Conservation (phyloP, 2,113 vertebrate species). For the Chaetops frenatus region DNA sequence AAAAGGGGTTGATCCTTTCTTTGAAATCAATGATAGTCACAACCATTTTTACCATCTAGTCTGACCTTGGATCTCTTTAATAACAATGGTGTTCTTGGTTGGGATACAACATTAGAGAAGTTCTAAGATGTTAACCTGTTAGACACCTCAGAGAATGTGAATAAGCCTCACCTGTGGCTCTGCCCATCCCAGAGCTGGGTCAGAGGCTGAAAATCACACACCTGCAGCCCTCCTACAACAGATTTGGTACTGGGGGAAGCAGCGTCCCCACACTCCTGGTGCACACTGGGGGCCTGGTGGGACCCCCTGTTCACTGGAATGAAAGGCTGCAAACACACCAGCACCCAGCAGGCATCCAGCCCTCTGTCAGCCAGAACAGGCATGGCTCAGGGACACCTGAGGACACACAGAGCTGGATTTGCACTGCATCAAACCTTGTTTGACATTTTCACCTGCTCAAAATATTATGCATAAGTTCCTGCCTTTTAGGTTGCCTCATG, state of each 20-base stretch:
- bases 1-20: not conserved
- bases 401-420: not conserved
- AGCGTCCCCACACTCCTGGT: accelerated
- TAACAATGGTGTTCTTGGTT: not conserved
- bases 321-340: not conserved
- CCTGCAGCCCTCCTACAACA: not conserved
- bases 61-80: not conserved
- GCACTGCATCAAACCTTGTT: not conserved
- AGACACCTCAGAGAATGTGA: not conserved
- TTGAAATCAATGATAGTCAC: not conserved
- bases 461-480: not conserved
- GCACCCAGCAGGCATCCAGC: not conserved
- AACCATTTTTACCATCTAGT: not conserved
- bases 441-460: not conserved
- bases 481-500: not conserved
- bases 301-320: not conserved
- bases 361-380: not conserved
- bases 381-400: not conserved
- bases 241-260: not conserved
- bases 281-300: not conserved
- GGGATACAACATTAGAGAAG: not conserved
- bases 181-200: not conserved
- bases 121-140: accelerated
- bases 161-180: not conserved
- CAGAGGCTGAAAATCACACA: not conserved